Evolutionary conservation across 2,888 invertebrate species (phyloP).

Genomic region (Leptopilina drosophilae): DNA sequence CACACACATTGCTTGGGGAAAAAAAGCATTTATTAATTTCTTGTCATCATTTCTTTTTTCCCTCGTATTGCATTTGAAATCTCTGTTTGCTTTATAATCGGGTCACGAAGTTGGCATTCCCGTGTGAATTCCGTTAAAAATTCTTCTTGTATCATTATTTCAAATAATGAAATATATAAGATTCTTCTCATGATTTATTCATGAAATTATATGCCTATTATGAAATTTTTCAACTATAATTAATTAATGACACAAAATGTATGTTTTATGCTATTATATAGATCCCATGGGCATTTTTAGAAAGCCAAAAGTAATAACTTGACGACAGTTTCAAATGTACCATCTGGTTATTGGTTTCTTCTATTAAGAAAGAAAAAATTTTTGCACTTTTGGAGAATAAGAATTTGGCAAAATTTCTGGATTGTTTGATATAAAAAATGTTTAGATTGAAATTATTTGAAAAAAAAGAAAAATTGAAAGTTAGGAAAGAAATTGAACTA

Average conservation of each 20-base stretch:
- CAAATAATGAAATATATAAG: constrained; percentile 2
- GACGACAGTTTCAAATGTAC: too few species aligned
- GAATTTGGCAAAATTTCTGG: too few species aligned
- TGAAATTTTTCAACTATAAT: neutral
- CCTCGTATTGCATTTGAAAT: neutral
- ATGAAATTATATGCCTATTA: constrained; percentile 3
- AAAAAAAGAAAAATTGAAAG: too few species aligned
- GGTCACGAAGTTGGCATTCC: constrained; percentile 20
- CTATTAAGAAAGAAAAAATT: too few species aligned
- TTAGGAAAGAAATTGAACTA: too few species aligned
- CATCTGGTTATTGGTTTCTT: too few species aligned
- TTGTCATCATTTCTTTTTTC: neutral
- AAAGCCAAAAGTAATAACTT: too few species aligned
- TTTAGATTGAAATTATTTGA: too few species aligned
- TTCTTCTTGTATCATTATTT: constrained; percentile 1
- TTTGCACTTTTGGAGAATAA: too few species aligned
- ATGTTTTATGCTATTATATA: neutral
- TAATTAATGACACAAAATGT: neutral
- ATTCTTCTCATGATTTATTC: constrained; percentile 11
- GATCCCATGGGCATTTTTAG: neutral
- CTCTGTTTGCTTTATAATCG: constrained; percentile 12
- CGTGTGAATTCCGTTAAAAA: constrained; percentile 1
- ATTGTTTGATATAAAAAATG: too few species aligned
- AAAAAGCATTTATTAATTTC: constrained; percentile 16
- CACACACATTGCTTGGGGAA: neutral